Percentiles rank a stretch among this genome's conserved stretches.
Conservation (phyloP, 92 coral and sea anemone genomes). For the Parazoanthus swiftii region DNA sequence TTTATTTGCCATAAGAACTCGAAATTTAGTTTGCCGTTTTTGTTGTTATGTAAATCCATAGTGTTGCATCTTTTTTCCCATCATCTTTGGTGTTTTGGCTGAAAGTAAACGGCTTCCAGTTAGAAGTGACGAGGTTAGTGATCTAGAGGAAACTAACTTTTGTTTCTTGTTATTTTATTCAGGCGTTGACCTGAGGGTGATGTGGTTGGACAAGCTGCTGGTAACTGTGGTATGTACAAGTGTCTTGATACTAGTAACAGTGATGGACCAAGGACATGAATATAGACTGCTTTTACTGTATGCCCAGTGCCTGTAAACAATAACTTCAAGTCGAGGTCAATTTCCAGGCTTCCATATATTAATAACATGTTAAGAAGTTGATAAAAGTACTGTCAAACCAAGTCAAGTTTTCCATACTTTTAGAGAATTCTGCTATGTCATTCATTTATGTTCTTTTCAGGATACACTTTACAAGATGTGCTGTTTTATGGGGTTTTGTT, state of each 20-base stretch:
- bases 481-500: too few relatives aligned
- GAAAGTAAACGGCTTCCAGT: too few relatives aligned
- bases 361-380: background rate
- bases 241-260: background rate
- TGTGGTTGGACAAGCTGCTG: constrained; percentile 91
- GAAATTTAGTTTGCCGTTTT: too few relatives aligned
- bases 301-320: background rate
- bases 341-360: background rate
- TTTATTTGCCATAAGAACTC: too few relatives aligned
- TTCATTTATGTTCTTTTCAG: background rate
- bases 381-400: too few relatives aligned
- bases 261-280: background rate
- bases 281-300: background rate
- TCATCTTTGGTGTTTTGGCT: too few relatives aligned
- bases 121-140: background rate
- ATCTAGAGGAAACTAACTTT: background rate
- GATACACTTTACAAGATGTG: background rate
- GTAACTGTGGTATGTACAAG: constrained; percentile 85
- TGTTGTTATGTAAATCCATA: too few relatives aligned
- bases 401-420: too few relatives aligned
- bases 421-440: too few relatives aligned
- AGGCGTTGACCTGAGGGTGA: constrained; percentile 93
- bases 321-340: background rate
- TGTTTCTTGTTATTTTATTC: constrained; percentile 5
- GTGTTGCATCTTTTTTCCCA: too few relatives aligned